Conservation (phyloP, 2,888 invertebrate species). For the Metacarcinus magister region DNA sequence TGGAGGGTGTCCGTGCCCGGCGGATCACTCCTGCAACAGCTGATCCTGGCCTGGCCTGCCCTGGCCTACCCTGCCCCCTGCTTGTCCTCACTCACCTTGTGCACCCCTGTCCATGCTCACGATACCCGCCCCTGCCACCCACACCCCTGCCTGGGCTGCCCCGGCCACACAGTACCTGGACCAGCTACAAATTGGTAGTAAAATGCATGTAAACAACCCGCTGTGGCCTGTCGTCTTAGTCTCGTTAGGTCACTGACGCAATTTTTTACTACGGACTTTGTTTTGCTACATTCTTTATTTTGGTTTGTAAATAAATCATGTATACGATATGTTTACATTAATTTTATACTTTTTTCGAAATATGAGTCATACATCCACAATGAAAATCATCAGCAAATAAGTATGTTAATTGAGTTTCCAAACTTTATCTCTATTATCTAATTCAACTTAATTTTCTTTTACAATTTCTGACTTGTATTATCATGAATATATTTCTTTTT, state of each 20-base stretch:
- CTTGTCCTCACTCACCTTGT: background rate
- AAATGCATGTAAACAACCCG: conserved; percentile 73
- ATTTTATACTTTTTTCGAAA: background rate
- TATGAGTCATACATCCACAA: background rate
- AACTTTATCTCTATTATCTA: background rate
- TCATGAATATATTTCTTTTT: background rate
- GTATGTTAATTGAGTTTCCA: background rate
- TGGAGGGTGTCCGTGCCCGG: conserved; percentile 18
- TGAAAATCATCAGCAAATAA: background rate
- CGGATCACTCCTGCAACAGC: conserved; percentile 56
- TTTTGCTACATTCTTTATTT: background rate
- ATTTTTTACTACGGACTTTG: conserved; percentile 38
- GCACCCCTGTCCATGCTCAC: background rate
- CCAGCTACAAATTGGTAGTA: conserved; percentile 61
- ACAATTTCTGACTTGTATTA: background rate
- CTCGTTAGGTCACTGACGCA: conserved; percentile 64
- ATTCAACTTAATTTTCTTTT: too few species aligned
- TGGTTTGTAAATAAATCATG: background rate
- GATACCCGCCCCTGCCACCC: background rate
- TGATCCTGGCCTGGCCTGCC: conserved; percentile 56
- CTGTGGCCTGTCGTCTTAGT: conserved; percentile 62
- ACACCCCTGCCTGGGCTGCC: background rate
- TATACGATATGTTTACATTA: background rate
- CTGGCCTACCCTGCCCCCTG: background rate
- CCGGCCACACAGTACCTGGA: conserved; percentile 50